Evolutionary conservation across 2,797 vertebrate genomes (phyloP).

Genomic region (Apogon hyalosoma): DNA sequence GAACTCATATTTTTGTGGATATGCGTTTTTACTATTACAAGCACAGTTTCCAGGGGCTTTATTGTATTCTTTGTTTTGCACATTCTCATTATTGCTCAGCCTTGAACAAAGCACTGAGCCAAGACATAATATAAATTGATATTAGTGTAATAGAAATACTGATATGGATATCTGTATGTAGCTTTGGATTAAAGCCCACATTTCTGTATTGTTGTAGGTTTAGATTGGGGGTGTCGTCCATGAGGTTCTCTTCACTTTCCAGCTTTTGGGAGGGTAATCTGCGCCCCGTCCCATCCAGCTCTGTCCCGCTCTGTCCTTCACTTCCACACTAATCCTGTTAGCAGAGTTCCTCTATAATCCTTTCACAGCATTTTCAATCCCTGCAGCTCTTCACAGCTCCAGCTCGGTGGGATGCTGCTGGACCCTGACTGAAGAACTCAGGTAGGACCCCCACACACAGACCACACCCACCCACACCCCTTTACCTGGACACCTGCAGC

Average conservation of each 20-base stretch:
- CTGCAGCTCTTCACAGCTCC: constrained; percentile 32
- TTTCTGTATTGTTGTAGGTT: no score
- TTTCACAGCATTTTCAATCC: constrained; percentile 17
- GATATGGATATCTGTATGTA: no score
- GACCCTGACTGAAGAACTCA: constrained; percentile 55
- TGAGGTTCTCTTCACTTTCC: constrained; percentile 3
- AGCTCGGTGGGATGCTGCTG: constrained; percentile 57
- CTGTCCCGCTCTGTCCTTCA: constrained; percentile 33
- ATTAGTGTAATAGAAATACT: no score
- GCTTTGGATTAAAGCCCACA: no score
- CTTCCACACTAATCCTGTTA: constrained; percentile 70
- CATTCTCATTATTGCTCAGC: no score
- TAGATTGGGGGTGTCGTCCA: not conserved
- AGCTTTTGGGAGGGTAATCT: constrained; percentile 26
- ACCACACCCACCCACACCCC: constrained; percentile 18
- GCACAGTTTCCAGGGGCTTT: no score
- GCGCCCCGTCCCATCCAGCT: not conserved
- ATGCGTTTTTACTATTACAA: no score
- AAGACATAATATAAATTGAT: no score
- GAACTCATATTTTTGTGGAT: no score
- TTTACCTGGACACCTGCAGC: not conserved
- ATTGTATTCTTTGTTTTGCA: no score
- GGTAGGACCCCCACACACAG: constrained; percentile 52
- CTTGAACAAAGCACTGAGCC: no score
- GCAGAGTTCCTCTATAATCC: constrained; percentile 58